A percentile compares a stretch with the other conserved stretches of the same genome.
These are phyloP conservation scores for Apogon talboti DNA, from an alignment of 2,797 vertebrate genomes.

Conservation along the genomic window DNA sequence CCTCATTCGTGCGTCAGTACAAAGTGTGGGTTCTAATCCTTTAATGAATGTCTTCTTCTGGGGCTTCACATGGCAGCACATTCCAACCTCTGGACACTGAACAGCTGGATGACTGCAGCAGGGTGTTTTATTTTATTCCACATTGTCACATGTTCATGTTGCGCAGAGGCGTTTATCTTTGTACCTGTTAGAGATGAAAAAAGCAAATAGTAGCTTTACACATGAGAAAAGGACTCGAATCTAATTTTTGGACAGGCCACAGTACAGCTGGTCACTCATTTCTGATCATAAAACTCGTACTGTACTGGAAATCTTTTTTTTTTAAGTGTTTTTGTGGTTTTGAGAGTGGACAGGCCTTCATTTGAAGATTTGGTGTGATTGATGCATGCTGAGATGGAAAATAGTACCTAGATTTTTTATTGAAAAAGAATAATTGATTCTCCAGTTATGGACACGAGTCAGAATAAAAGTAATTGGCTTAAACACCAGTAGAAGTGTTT, in stretches of 20 bases:
- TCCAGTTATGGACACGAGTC: constrained; percentile 36
- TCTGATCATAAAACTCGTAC: constrained; percentile 29
- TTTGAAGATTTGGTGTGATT: constrained; percentile 41
- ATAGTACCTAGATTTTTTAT: constrained; percentile 28
- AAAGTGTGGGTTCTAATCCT: constrained; percentile 78
- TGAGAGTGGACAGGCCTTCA: constrained; percentile 27
- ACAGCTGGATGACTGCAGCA: constrained; percentile 64
- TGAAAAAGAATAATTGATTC: constrained; percentile 35
- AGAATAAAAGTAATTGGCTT: constrained; percentile 14
- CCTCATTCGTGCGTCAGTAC: constrained; percentile 75
- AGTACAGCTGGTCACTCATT: constrained; percentile 24
- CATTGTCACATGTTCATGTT: constrained; percentile 64
- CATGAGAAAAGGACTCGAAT: constrained; percentile 8
- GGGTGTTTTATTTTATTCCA: constrained; percentile 60
- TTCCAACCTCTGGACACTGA: constrained; percentile 63
- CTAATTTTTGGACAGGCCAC: constrained; percentile 12
- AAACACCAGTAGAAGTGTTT: constrained; percentile 9
- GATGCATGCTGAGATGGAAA: constrained; percentile 28
- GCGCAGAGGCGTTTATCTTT: constrained; percentile 38
- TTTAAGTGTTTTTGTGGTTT: constrained; percentile 38
- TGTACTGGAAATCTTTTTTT: constrained; percentile 45
- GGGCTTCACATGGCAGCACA: constrained; percentile 69
- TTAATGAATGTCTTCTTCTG: constrained; percentile 72
- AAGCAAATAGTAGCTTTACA: constrained; percentile 13
- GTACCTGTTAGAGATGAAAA: constrained; percentile 30